Percentiles rank a stretch among this genome's conserved stretches.
phyloP scores from a whole-genome alignment of 2,797 vertebrate species.

The Notoglanidium macrostoma region DNA sequence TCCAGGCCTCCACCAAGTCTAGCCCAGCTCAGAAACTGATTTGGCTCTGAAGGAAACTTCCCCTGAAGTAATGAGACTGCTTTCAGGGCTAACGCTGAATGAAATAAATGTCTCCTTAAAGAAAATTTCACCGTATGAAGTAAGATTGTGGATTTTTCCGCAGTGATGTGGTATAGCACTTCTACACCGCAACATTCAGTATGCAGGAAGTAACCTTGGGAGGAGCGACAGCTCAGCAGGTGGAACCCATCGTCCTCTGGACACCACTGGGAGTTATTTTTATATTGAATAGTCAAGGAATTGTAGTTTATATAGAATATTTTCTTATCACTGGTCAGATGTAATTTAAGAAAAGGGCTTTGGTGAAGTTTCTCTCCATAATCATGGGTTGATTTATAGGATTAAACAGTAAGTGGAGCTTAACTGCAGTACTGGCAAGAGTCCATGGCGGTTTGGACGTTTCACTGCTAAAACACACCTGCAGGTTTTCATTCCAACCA shows the following conservation, averaged over 20 bases:
- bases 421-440: background rate
- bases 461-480: conserved; percentile 1
- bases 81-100: background rate
- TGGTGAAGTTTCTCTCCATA: background rate
- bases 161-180: background rate
- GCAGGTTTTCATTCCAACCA: background rate
- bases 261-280: background rate
- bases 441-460: background rate
- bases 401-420: background rate
- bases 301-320: background rate
- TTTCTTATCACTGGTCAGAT: background rate
- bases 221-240: background rate
- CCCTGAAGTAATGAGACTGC: background rate
- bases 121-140: background rate
- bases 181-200: background rate
- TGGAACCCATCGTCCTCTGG: background rate
- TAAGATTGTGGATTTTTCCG: background rate
- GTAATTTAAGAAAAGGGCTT: background rate
- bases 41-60: background rate
- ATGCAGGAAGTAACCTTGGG: no score
- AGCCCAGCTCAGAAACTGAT: conserved; percentile 9
- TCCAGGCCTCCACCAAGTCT: conserved; percentile 2
- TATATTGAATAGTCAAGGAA: background rate
- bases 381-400: background rate
- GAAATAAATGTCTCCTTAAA: background rate